These are phyloP conservation scores for Coelopa pilipes DNA, from an alignment of 2,888 invertebrate genomes.

Conservation along the genomic window DNA sequence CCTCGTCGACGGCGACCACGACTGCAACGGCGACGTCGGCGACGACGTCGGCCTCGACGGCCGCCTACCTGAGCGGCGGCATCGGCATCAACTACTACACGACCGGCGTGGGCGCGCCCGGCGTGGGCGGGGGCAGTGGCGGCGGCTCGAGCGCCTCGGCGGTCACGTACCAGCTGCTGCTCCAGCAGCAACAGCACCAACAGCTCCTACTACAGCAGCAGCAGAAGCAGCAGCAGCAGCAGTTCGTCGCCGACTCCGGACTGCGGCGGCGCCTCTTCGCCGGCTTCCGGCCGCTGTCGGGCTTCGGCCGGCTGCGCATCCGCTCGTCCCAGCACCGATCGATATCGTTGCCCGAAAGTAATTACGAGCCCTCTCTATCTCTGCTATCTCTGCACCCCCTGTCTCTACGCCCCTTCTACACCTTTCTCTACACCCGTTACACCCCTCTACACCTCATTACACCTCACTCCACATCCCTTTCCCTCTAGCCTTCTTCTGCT, in stretches of 20 bases:
- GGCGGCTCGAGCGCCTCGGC: conserved; percentile 40
- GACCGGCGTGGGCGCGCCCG: conserved; percentile 33
- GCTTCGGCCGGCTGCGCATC: conserved; percentile 72
- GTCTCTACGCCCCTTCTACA: conserved; percentile 27
- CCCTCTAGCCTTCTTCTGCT: not conserved
- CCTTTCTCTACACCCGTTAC: conserved; percentile 22
- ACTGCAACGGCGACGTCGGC: conserved; percentile 28
- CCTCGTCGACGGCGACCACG: conserved; percentile 37
- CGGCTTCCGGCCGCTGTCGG: conserved; percentile 83
- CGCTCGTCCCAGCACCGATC: conserved; percentile 82
- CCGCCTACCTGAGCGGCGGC: conserved; percentile 47
- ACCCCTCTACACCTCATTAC: conserved; percentile 37
- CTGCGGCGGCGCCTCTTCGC: conserved; percentile 82
- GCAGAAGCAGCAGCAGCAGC: conserved; percentile 44
- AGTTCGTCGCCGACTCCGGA: conserved; percentile 69
- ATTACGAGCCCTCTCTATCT: conserved; percentile 55
- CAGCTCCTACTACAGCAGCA: conserved; percentile 46
- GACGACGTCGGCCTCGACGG: conserved; percentile 28
- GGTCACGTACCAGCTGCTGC: conserved; percentile 27
- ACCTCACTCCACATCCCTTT: conserved; percentile 25
- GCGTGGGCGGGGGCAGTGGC: conserved; percentile 40
- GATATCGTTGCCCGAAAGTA: conserved; percentile 89
- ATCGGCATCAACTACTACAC: conserved; percentile 62
- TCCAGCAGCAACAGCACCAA: conserved; percentile 40
- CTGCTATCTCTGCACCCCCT: conserved; percentile 37